A percentile compares a stretch with the other conserved stretches of the same genome.
Evolutionary conservation across 2,888 invertebrate species (phyloP).

Genomic region (Pteria penguin): DNA sequence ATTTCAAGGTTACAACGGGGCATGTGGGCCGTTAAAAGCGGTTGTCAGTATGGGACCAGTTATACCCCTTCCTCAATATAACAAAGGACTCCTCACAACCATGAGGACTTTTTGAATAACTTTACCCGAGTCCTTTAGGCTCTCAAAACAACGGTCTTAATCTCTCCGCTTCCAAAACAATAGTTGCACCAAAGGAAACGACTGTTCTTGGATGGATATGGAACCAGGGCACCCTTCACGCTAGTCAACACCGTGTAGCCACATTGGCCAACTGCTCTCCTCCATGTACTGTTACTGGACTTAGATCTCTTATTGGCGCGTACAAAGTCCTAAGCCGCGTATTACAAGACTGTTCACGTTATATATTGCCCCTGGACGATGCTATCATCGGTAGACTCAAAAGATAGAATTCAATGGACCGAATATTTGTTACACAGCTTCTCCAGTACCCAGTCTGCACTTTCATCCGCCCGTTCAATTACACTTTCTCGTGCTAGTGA

Average conservation of each 20-base stretch:
- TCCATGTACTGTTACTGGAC: slow-evolving; percentile 2
- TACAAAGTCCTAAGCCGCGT: too few species aligned
- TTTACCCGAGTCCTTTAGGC: slow-evolving; percentile 34
- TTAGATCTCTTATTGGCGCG: slow-evolving; percentile 47
- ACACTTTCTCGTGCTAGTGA: neutral
- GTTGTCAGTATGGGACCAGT: slow-evolving; percentile 59
- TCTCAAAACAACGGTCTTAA: slow-evolving; percentile 33
- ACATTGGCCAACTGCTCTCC: too few species aligned
- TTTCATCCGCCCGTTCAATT: slow-evolving; percentile 6
- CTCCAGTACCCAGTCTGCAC: slow-evolving; percentile 24
- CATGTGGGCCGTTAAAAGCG: neutral
- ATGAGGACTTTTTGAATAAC: slow-evolving; percentile 28
- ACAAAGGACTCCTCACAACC: slow-evolving; percentile 37
- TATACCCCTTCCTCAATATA: slow-evolving; percentile 51
- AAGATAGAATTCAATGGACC: slow-evolving; percentile 43
- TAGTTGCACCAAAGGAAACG: slow-evolving; percentile 29
- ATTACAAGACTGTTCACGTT: slow-evolving; percentile 31
- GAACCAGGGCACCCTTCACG: slow-evolving; percentile 41
- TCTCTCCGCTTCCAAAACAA: too few species aligned
- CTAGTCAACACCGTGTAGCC: slow-evolving; percentile 34
- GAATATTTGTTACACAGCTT: slow-evolving; percentile 35
- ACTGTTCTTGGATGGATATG: slow-evolving; percentile 49
- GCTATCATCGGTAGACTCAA: slow-evolving; percentile 39
- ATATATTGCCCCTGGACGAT: slow-evolving; percentile 41
- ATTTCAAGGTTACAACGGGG: too few species aligned